Conservation (phyloP, 2,113 vertebrate genomes). For the Romanogobio albipinnatus region DNA sequence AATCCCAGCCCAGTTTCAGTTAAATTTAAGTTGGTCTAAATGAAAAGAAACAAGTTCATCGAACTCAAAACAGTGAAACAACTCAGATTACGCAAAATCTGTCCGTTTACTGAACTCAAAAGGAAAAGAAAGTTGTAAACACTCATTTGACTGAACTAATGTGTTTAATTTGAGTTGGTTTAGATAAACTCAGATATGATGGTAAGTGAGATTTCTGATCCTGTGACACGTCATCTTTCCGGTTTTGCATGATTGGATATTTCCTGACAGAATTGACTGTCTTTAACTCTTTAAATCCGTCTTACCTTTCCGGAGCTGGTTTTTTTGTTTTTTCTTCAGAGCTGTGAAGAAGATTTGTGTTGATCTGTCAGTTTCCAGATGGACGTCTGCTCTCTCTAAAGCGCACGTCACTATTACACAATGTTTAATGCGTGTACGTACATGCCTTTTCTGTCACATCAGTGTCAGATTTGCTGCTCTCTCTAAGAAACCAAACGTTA, state of each 20-base stretch:
- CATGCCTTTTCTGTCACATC: neutral
- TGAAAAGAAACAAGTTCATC: no score
- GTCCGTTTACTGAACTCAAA: no score
- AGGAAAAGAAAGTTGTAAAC: no score
- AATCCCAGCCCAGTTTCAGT: no score
- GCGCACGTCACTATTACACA: constrained; percentile 5
- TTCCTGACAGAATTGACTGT: neutral
- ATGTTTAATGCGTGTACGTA: neutral
- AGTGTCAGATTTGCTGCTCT: neutral
- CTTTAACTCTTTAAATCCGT: no score
- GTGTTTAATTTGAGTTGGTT: no score
- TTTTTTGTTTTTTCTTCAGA: neutral
- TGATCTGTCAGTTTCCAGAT: neutral
- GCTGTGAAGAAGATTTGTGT: neutral
- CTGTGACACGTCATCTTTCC: neutral
- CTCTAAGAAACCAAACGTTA: neutral
- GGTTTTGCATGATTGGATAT: neutral
- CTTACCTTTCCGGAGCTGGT: neutral
- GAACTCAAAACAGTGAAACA: no score
- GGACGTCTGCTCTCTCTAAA: constrained; percentile 9
- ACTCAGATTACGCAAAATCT: no score
- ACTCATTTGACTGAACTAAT: no score
- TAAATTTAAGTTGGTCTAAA: no score
- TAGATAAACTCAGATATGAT: no score
- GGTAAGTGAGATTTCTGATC: no score